phyloP scores from a whole-genome alignment of 2,113 vertebrate genomes.

The Triplophysa tibetana region DNA sequence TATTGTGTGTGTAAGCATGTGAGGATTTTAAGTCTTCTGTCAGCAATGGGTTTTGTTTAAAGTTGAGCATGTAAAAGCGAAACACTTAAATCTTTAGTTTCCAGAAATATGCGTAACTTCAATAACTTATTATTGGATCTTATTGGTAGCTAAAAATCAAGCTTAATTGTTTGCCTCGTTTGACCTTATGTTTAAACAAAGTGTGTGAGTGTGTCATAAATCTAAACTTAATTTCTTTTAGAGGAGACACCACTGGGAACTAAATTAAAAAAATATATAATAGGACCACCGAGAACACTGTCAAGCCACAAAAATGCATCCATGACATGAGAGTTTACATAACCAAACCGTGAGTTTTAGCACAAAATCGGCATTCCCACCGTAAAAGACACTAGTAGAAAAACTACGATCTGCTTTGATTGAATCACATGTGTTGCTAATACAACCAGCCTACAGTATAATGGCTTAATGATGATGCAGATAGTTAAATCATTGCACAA shows the following conservation, averaged over 20 bases:
- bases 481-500: not conserved
- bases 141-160: too few species aligned
- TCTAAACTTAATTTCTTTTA: too few species aligned
- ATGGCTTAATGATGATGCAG: constrained; percentile 19
- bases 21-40: constrained; percentile 16
- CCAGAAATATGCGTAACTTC: too few species aligned
- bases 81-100: too few species aligned
- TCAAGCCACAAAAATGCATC: constrained; percentile 4
- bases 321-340: constrained; percentile 1
- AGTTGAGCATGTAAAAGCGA: too few species aligned
- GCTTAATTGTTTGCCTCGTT: too few species aligned
- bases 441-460: constrained; percentile 11
- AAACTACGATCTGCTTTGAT: constrained; percentile 26
- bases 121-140: too few species aligned
- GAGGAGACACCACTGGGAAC: not conserved
- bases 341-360: constrained; percentile 33
- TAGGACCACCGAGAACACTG: not conserved
- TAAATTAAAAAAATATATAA: not conserved
- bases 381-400: constrained; percentile 6
- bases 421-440: constrained; percentile 38
- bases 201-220: too few species aligned
- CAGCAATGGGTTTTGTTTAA: too few species aligned
- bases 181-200: too few species aligned
- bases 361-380: constrained; percentile 36
- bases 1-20: constrained; percentile 17